phyloP scores from a whole-genome alignment of 2,797 vertebrate genomes.

The Pyrocephalus nanus region DNA sequence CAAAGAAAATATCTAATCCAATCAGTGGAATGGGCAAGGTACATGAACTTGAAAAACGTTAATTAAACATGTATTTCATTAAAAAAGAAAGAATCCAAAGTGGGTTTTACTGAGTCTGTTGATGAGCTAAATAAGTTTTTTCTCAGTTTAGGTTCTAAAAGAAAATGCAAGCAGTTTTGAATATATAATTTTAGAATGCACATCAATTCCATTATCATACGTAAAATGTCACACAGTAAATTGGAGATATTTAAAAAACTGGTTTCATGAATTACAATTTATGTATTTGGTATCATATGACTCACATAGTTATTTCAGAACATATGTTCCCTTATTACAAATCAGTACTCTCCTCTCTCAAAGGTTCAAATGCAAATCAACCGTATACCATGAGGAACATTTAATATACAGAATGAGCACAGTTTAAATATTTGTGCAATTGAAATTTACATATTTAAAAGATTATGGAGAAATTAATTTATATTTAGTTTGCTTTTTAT shows the following conservation, averaged over 20 bases:
- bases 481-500: not conserved
- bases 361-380: not conserved
- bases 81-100: not conserved
- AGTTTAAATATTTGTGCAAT: not conserved
- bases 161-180: not conserved
- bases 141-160: not conserved
- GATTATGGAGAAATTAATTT: not conserved
- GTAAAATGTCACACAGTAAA: not conserved
- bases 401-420: not conserved
- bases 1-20: not conserved
- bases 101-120: not conserved
- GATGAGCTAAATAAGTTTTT: not conserved
- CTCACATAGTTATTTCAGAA: constrained; percentile 30
- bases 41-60: not conserved
- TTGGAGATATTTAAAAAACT: not conserved
- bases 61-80: not conserved
- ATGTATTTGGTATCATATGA: not conserved
- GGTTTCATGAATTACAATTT: not conserved
- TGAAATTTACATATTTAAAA: constrained; percentile 14
- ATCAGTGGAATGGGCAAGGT: not conserved
- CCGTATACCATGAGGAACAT: not conserved
- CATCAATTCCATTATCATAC: not conserved
- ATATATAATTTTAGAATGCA: not conserved
- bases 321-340: constrained; percentile 18
- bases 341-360: not conserved